A percentile compares a stretch with the other conserved stretches of the same genome.
These are phyloP conservation scores for Pachliopta kotzebuea DNA, from an alignment of 2,888 invertebrate genomes.

Conservation along the genomic window DNA sequence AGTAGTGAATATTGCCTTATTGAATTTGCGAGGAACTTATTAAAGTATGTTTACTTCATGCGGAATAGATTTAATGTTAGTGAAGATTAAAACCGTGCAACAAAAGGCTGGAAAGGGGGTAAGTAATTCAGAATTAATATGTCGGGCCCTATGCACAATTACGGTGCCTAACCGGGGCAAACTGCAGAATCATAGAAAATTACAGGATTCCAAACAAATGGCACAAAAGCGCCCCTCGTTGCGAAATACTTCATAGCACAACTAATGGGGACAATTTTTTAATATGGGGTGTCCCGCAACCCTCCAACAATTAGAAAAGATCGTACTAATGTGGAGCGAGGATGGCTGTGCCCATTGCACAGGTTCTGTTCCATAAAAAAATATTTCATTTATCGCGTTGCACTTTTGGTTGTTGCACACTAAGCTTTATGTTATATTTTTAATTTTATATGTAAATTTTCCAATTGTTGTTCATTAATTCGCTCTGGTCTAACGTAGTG, in stretches of 20 bases:
- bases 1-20: neutral
- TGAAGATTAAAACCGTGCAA: slow-evolving; percentile 64
- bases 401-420: neutral
- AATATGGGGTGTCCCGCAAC: slow-evolving; percentile 62
- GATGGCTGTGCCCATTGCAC: slow-evolving; percentile 16
- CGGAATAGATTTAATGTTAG: slow-evolving; percentile 49
- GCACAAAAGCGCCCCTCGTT: slow-evolving; percentile 60
- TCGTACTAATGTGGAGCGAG: slow-evolving; percentile 20
- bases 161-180: slow-evolving; percentile 57
- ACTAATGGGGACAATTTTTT: slow-evolving; percentile 73
- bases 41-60: slow-evolving; percentile 16
- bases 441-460: neutral
- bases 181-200: slow-evolving; percentile 74
- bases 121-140: slow-evolving; percentile 66
- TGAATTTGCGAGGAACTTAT: neutral
- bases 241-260: slow-evolving; percentile 50
- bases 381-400: neutral
- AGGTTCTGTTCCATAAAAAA: slow-evolving; percentile 13
- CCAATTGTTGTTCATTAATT: neutral
- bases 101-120: slow-evolving; percentile 60
- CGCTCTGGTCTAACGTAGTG: no score
- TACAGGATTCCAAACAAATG: slow-evolving; percentile 70
- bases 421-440: neutral
- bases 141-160: slow-evolving; percentile 51
- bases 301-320: slow-evolving; percentile 59